phyloP scores from a whole-genome alignment of 2,113 vertebrate genomes.

The Anser brachyrhynchus region DNA sequence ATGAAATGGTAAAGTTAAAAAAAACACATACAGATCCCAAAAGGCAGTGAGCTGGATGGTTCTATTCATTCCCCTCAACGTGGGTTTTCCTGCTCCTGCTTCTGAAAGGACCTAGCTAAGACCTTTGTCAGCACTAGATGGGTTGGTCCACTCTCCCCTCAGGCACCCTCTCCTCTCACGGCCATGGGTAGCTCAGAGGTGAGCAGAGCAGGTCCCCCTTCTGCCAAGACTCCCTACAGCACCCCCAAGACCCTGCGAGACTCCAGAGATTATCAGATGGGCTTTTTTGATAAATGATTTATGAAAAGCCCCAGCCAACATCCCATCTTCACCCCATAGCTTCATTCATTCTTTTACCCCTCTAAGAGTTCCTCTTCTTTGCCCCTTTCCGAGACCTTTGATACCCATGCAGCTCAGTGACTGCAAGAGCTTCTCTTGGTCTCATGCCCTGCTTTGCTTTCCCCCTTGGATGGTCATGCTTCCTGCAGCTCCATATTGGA shows the following conservation, averaged over 20 bases:
- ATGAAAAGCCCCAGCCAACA: background rate
- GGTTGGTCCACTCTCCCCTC: background rate
- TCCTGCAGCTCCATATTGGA: background rate
- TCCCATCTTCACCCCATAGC: background rate
- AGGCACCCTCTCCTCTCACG: background rate
- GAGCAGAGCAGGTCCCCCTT: background rate
- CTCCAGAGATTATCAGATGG: background rate
- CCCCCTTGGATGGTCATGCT: background rate
- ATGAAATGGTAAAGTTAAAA: background rate
- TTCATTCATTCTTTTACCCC: background rate
- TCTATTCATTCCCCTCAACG: background rate
- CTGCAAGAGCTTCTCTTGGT: background rate
- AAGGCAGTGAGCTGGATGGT: background rate
- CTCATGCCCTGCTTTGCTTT: background rate
- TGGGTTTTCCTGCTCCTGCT: background rate
- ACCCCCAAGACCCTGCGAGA: background rate
- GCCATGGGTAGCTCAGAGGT: background rate
- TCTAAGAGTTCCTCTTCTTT: background rate
- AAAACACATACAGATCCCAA: background rate
- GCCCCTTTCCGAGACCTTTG: background rate
- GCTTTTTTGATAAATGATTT: background rate
- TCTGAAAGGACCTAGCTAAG: background rate
- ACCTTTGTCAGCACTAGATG: background rate
- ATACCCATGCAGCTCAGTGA: accelerated
- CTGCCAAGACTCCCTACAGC: background rate